These are phyloP conservation scores for Sinocyclocheilus grahami DNA, from an alignment of 2,113 vertebrate genomes.

Conservation along the genomic window DNA sequence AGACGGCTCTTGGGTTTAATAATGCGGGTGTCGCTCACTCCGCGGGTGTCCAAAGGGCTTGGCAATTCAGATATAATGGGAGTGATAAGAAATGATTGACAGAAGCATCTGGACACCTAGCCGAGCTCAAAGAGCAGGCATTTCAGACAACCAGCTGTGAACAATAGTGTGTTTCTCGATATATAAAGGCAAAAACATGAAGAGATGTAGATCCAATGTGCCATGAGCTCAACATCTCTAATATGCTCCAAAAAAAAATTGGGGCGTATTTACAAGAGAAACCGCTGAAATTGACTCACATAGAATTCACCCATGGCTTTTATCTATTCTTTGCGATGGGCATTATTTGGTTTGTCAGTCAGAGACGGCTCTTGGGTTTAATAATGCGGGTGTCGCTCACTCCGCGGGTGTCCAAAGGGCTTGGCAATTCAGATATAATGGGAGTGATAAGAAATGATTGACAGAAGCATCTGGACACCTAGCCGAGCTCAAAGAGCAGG, in stretches of 20 bases:
- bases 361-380: conserved; percentile 49
- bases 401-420: conserved; percentile 36
- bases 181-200: too few relatives aligned
- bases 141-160: conserved; percentile 19
- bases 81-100: conserved; percentile 61
- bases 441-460: conserved; percentile 59
- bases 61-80: conserved; percentile 48
- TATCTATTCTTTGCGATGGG: conserved; percentile 1
- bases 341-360: conserved; percentile 55
- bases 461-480: conserved; percentile 55
- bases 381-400: conserved; percentile 52
- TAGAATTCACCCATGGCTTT: neutral
- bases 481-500: conserved; percentile 16
- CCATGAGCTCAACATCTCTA: too few relatives aligned
- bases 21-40: conserved; percentile 50
- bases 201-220: too few relatives aligned
- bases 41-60: conserved; percentile 39
- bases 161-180: conserved; percentile 28
- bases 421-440: conserved; percentile 50
- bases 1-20: conserved; percentile 46
- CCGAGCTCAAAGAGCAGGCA: conserved; percentile 13
- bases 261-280: conserved; percentile 33
- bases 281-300: neutral
- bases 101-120: conserved; percentile 50
- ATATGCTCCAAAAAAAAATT: too few relatives aligned